Base-by-base conservation (phyloP, 2,113 vertebrate genomes). In the Catharus fuscescens region DNA sequence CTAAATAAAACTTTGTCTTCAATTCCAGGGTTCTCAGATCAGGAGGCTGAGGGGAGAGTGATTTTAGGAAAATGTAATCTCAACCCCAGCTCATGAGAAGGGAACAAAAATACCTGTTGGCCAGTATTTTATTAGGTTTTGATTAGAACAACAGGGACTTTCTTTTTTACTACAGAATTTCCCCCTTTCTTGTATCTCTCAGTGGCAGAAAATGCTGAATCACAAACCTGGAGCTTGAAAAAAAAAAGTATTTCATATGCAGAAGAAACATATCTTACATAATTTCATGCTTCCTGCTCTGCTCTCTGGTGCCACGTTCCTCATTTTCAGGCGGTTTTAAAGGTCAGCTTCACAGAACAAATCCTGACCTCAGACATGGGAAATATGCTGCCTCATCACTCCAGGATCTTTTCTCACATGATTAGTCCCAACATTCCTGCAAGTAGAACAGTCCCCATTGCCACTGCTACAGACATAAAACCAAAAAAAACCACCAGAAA, bases 291-390 rank as follows among this genome's bases (percentile, higher is more conserved):
- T 96, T 96, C 95, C 94, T 95, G 83, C 80, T 94, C 76, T 88
- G 86, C 88, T 95, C 80, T 84, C 93, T 86, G 48, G 82, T 96
- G 90, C 76, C 93, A 90, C 50, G 73, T 95, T 96, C 90, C 95
- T 96, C 94, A 95, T 96, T 96, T 94, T 93, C 90, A 86, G 69
- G n/a, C 88, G 79, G 69, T 92, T 90, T 88, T 93, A 96, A 96
- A 96, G 93, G 92, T 94, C 94, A 94, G 65, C 72, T 96, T 91
- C 87, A 91, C 90, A 95, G 91, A 95, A 73, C 71, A 91, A 95
- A 94, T 69, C 81, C 83, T 95, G 94, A 88, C 93, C 95, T 94
- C 89, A 91, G 76, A 95, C 82, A 90, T 67, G 56, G 82, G 74
- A 95, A 94, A 93, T 83, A 95, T 52, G 93, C 90, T 94, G 90